Evolutionary conservation across 2,888 invertebrate genomes (phyloP).

Genomic region (Nycteola revayana): DNA sequence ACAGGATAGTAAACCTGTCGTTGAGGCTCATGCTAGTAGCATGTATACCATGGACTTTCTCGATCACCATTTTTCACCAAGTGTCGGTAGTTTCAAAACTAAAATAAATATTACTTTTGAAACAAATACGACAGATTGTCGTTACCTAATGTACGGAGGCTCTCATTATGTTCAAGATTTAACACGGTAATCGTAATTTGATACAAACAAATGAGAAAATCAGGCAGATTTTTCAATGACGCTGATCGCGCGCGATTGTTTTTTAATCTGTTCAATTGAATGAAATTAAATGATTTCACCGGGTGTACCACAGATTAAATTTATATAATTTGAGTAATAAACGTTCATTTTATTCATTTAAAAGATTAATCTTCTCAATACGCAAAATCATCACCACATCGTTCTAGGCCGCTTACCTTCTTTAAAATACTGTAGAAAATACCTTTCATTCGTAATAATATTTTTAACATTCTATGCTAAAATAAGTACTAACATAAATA

Average conservation of each 20-base stretch:
- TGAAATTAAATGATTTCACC: too few species aligned
- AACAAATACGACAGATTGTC: too few species aligned
- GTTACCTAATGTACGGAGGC: conserved; percentile 11
- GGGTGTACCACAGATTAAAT: too few species aligned
- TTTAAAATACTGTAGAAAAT: too few species aligned
- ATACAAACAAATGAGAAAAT: conserved; percentile 9
- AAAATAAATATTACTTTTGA: background rate
- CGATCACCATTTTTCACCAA: conserved; percentile 51
- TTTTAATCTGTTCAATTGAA: conserved; percentile 1
- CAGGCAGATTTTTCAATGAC: conserved; percentile 20
- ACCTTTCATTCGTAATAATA: too few species aligned
- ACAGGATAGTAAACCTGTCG: conserved; percentile 58
- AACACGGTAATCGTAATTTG: conserved; percentile 17
- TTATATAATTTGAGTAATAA: too few species aligned
- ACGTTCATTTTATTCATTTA: too few species aligned
- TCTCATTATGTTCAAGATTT: conserved; percentile 13
- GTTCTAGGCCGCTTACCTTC: too few species aligned
- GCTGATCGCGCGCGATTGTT: conserved; percentile 18
- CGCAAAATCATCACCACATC: too few species aligned
- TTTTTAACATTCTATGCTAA: too few species aligned
- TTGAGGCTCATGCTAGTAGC: conserved; percentile 65
- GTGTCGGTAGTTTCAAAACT: conserved; percentile 15
- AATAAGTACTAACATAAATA: too few species aligned
- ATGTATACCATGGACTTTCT: conserved; percentile 66
- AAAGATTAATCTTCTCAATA: too few species aligned